A percentile compares a stretch with the other conserved stretches of the same genome.
These are phyloP conservation scores for Hypena proboscidalis DNA, from an alignment of 2,888 invertebrate species.

Conservation along the genomic window DNA sequence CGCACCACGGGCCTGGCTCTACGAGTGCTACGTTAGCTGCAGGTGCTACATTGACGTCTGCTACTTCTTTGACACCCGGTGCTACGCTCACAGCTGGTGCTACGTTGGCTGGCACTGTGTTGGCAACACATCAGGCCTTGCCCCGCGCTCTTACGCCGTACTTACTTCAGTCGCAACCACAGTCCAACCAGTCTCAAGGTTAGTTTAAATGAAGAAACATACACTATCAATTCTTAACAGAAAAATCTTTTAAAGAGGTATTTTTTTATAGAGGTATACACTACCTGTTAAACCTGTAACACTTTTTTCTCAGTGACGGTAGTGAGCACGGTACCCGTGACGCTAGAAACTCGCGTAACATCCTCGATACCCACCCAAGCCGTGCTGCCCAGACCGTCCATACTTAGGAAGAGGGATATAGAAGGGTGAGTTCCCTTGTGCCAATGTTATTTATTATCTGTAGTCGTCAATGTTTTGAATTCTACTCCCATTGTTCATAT, in stretches of 20 bases:
- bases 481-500: too few relatives aligned
- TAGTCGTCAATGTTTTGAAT: too few relatives aligned
- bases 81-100: background rate
- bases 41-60: background rate
- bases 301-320: constrained; percentile 53
- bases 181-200: constrained; percentile 43
- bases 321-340: constrained; percentile 57
- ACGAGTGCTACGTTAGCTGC: constrained; percentile 11
- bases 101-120: too few relatives aligned
- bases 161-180: constrained; percentile 61
- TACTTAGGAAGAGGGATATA: constrained; percentile 94
- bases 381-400: constrained; percentile 91
- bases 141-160: constrained; percentile 60
- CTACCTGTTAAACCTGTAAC: background rate
- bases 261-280: background rate
- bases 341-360: constrained; percentile 49
- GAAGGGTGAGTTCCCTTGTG: constrained; percentile 87
- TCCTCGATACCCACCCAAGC: constrained; percentile 47
- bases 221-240: too few relatives aligned
- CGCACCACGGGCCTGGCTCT: constrained; percentile 12
- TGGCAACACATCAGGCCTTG: constrained; percentile 52
- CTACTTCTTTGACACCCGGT: background rate
- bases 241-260: too few relatives aligned
- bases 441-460: background rate
- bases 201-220: too few relatives aligned